Evolutionary conservation across 2,113 vertebrate species (phyloP), one percentile per base, ranked within the genome.

Genomic region (Anthoscopus minutus): DNA sequence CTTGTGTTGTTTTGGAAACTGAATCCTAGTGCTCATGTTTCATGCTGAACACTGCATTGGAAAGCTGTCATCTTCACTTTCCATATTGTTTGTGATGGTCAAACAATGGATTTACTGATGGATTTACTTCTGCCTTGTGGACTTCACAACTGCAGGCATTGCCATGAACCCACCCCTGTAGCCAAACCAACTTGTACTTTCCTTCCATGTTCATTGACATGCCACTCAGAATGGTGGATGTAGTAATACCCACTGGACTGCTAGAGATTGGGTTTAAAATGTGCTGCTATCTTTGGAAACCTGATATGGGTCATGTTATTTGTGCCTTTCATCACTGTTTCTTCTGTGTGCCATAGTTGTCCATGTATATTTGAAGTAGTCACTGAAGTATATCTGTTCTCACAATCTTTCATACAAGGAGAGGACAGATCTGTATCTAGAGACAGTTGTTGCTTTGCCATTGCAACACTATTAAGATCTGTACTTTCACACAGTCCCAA

Each of bases 271-370:
- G 88, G 97, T 95, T 91, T 78, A 72, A 94, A 97, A 97, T 73
- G 95, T 97, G 98, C 98, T 98, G 97, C 97, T 98, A 92, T 95
- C 89, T 96, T 87, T 96, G 96, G 94, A 97, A 98, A 96, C 88
- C 92, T 89, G 95, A 91, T 72, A 96, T 89, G 94, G 92, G 96
- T 97, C 96, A 97, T 91, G 96, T 98, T 98, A 98, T 98, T 97
- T 97, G 99, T 99, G 99, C 99, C 99, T 99, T 99, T 98, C 98
- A 98, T 98, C 96, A 93, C 86, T 92, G 97, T 98, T 96, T 98
- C 95, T 95, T 98, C 97, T 95, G 69, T 98, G 98, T 98, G 97
- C 98, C 98, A 98, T 97, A 92, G 80, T 81, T 96, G 96, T 98
- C 92, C 97, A 93, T 97, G 93, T 97, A 95, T 96, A 98, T 97